Conservation (phyloP, 2,113 vertebrate genomes). For the Oryzias melastigma region DNA sequence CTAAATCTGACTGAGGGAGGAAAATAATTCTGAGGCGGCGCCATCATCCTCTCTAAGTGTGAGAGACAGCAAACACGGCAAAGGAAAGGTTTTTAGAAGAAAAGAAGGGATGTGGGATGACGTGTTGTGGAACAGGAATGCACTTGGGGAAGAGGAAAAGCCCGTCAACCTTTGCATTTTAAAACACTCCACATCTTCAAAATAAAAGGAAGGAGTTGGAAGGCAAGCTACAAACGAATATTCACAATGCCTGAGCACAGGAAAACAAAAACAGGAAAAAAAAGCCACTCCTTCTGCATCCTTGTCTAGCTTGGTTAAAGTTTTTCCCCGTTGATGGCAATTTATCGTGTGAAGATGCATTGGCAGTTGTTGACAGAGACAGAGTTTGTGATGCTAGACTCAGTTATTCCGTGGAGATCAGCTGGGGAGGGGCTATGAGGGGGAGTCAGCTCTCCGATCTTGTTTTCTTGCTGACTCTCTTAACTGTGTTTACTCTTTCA, state of each 20-base stretch:
- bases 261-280: conserved; percentile 46
- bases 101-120: conserved; percentile 25
- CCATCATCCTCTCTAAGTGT: conserved; percentile 48
- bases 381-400: conserved; percentile 69
- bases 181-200: conserved; percentile 71
- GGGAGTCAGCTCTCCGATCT: conserved; percentile 56
- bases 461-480: conserved; percentile 67
- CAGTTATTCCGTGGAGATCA: conserved; percentile 70
- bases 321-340: conserved; percentile 63
- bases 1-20: conserved; percentile 21
- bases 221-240: conserved; percentile 75
- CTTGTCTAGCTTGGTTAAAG: conserved; percentile 61
- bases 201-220: conserved; percentile 66
- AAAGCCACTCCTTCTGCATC: conserved; percentile 54
- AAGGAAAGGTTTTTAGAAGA: conserved; percentile 26
- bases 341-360: conserved; percentile 74
- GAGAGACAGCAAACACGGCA: conserved; percentile 23
- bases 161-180: conserved; percentile 67
- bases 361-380: conserved; percentile 80
- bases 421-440: conserved; percentile 42
- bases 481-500: conserved; percentile 73
- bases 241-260: conserved; percentile 61
- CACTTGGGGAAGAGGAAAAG: conserved; percentile 71
- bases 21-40: conserved; percentile 39
- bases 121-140: conserved; percentile 55